Base-by-base conservation (phyloP, 1,140 invertebrate species). In the Bilobella aurantiaca region DNA sequence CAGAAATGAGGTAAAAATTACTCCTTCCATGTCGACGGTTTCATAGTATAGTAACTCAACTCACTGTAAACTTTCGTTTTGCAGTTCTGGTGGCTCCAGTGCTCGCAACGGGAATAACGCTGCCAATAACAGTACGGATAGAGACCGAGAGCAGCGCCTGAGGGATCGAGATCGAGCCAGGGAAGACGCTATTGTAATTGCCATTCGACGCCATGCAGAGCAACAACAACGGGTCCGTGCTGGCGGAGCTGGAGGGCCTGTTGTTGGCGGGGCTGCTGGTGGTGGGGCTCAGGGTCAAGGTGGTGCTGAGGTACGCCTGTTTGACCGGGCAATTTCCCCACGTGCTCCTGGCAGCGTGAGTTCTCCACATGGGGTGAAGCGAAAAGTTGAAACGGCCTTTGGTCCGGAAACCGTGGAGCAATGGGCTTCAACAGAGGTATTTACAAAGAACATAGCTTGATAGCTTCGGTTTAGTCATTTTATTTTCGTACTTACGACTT, bases 381-480 rank as follows among this genome's bases (percentile, higher is more conserved):
- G 71, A 27, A 69, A 69, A 34, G 58, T 46, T 25, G 37, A 34
- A 2, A 5, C 59, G 3, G 49, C 49, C 14, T 72, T 65, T 63
- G 68, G 71, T 62, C 66, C 71, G 16, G 71, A 73, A 63, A 66
- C 61, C 58, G 71, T 73, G 0, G 71, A 73, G 56, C 42, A 58
- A 0, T 73, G 68, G 68, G 71, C 71, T 23, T 61, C 66, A 1
- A 68, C 68, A 32, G 71, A 73, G 66, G 70, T 72, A 63, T 59
- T n/a, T n/a, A n/a, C n/a, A n/a, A n/a, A n/a, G n/a, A n/a, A n/a
- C n/a, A n/a, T n/a, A n/a, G n/a, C n/a, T n/a, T n/a, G n/a, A n/a
- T n/a, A n/a, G n/a, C n/a, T n/a, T n/a, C n/a, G 32, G 29, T 47
- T 42, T n/a, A 30, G 3, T 28, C 12, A 23, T 34, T 23, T n/a